Base-by-base conservation (phyloP, 2,888 invertebrate species). In the Cremastobaeus sp. region DNA sequence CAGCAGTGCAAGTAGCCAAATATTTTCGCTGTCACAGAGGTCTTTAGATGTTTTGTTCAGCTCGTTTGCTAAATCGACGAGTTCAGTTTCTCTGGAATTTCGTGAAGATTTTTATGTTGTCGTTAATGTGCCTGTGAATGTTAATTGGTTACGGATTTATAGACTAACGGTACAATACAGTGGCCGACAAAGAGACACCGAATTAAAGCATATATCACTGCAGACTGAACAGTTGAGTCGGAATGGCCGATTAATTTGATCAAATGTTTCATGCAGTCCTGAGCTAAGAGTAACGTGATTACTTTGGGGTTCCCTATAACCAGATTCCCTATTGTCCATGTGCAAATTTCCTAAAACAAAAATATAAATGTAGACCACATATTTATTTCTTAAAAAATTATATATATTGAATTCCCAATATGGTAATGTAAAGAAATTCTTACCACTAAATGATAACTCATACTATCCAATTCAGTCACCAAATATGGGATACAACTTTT, bases 401-500 rank as follows among this genome's bases (percentile, higher is more conserved):
- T 6, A n/a, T 32, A 32, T 32, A 6, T 32, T 9, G n/a, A 9
- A 9, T 3, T 6, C 11, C 3, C 8, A 3, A 32, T 32, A 3
- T 28, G 4, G n/a, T 28, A 5, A 11, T 9, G 25, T 45, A 55
- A 5, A 17, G 4, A 47, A 11, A 17, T 30, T 41, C 69, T 79
- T 74, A 85, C 86, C 75, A 82, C 59, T 28, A 86, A 68, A 17
- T 81, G 82, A 76, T 79, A 77, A 54, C 85, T 89, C 37, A 84
- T 79, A 37, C 85, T 86, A 50, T 87, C 84, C 12, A 89, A 72
- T 37, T 86, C 82, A 0, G 84, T 79, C 1, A 90, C 81, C 0
- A 91, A 85, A 78, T 91, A 91, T 0, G 90, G 85, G 0, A 89
- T 89, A 0, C 89, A 87, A 0, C 88, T 87, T 79, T 89, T 90